Conservation (phyloP, 2,888 invertebrate genomes). For the Rhodophaea formosa region DNA sequence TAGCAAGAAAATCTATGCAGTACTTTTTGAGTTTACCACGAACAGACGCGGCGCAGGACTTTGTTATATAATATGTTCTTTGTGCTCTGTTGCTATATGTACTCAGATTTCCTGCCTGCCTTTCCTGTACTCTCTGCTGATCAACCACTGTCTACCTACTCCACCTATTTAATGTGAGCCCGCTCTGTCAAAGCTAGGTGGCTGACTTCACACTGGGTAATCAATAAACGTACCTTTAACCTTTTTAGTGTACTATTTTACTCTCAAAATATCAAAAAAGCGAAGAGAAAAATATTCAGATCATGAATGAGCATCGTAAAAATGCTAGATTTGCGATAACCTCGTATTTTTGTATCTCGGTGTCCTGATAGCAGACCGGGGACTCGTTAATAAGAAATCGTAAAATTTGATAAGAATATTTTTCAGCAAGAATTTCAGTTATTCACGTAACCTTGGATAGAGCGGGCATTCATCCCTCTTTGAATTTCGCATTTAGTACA, state of each 20-base stretch:
- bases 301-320: not conserved
- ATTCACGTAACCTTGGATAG: not conserved
- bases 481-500: not conserved
- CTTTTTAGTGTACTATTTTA: not conserved
- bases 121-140: no score
- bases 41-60: no score
- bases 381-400: not conserved
- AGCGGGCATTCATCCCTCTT: not conserved
- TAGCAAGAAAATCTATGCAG: no score
- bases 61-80: no score
- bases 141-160: no score
- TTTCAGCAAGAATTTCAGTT: not conserved
- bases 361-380: not conserved
- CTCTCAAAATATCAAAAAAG: not conserved
- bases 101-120: no score
- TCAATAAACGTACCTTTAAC: not conserved
- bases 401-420: constrained; percentile 5
- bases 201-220: no score
- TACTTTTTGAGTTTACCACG: no score
- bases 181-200: no score
- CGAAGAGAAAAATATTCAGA: not conserved
- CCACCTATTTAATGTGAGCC: no score
- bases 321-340: not conserved
- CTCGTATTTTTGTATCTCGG: not conserved
- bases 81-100: no score